phyloP scores from a whole-genome alignment of 1,140 invertebrate species.

The Brachionus paranguensis region DNA sequence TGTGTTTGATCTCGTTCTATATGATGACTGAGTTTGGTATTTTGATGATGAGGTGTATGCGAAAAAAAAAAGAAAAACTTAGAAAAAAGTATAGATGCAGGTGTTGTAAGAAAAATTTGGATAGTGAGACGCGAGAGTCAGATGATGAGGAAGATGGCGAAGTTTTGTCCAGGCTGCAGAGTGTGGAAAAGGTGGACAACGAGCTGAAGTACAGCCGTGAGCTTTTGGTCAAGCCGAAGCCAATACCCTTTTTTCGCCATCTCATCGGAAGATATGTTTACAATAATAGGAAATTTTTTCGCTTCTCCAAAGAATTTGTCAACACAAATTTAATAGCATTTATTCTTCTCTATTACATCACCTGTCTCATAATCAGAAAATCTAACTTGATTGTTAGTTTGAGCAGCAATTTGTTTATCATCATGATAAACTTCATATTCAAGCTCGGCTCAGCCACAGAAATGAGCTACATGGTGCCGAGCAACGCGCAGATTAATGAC shows the following conservation, averaged over 20 bases:
- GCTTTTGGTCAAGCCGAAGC: not conserved
- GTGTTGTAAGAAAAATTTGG: conserved; percentile 22
- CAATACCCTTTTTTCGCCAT: not conserved
- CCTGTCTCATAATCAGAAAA: conserved; percentile 19
- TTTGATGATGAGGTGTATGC: not conserved
- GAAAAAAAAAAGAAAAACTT: not conserved
- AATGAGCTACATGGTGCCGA: not conserved
- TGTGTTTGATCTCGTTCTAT: conserved; percentile 10
- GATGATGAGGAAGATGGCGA: conserved; percentile 26
- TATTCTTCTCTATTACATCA: conserved; percentile 36
- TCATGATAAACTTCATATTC: conserved; percentile 29
- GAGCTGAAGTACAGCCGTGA: not conserved
- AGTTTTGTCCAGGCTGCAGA: not conserved
- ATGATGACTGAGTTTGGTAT: conserved; percentile 13
- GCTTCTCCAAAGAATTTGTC: conserved; percentile 35
- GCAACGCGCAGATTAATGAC: not conserved
- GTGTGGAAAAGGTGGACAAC: not conserved
- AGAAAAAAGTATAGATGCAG: not conserved
- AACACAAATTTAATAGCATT: conserved; percentile 36
- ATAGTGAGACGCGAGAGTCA: not conserved
- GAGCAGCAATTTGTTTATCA: conserved; percentile 18
- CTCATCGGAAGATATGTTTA: conserved; percentile 16
- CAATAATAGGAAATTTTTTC: not conserved
- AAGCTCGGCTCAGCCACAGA: conserved; percentile 10
- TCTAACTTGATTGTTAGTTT: conserved; percentile 22